Evolutionary conservation across 2,888 invertebrate species (phyloP), one percentile per base, ranked within the genome.

Genomic region (Vanessa cardui): DNA sequence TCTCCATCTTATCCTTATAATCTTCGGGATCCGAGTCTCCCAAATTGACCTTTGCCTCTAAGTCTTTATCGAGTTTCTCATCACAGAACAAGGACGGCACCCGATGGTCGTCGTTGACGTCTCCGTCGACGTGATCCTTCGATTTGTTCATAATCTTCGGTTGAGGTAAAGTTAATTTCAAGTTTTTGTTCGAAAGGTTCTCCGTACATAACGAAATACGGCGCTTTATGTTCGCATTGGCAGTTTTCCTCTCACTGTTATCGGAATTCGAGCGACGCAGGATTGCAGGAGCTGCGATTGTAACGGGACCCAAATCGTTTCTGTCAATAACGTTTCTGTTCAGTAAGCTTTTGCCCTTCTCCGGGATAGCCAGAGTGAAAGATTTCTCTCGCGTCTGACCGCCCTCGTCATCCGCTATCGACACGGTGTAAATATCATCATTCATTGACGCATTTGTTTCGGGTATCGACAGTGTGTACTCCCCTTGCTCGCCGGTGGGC

Each of bases 351-450:
- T 92, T 92, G 15, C 89, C 86, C 72, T 91, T 93, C 72, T 93
- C 93, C 20, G 93, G 92, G 76, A 93, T 90, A 5, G 92, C 87
- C 49, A 93, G 77, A 9, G 92, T 92, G 69, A 92, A 90, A 0
- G 90, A 90, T 61, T 90, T 84, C 73, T 91, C 90, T 15, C 82
- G 81, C 5, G 81, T 81, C 67, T 89, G 84, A 0, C 83, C 89
- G 18, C 89, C 90, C 68, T 89, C 90, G 20, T 92, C 92, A 50
- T 93, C 92, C 9, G 91, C 89, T 75, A 93, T 93, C 3, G 93
- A 93, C 6, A 93, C 92, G 1, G 93, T 93, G 69, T 92, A 93
- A 73, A 93, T 90, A 70, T 93, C 90, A 66, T 94, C 94, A 77
- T 90, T 93, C 88, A 93, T 90, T 0, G 91, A 87, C 0, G 93